Percentiles rank a stretch among this genome's conserved stretches.
These are phyloP conservation scores for Blennius ocellaris DNA, from an alignment of 2,113 vertebrate species.

Conservation along the genomic window DNA sequence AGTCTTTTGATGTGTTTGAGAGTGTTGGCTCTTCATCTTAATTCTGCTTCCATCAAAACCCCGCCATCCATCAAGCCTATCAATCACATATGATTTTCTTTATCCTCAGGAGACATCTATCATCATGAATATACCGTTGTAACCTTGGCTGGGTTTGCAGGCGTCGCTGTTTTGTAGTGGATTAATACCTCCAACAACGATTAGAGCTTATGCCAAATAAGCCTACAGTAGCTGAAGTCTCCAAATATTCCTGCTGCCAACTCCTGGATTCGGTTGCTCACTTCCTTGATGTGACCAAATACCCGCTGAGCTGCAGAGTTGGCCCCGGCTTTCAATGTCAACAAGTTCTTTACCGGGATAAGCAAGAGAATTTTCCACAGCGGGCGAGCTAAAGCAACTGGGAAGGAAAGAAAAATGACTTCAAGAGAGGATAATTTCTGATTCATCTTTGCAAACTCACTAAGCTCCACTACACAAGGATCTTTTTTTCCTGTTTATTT, in stretches of 20 bases:
- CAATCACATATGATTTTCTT: slow-evolving; percentile 13
- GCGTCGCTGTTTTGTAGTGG: slow-evolving; percentile 23
- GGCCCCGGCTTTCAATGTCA: slow-evolving; percentile 36
- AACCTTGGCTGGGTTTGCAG: slow-evolving; percentile 8
- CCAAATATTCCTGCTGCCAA: slow-evolving; percentile 26
- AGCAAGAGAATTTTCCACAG: slow-evolving; percentile 32
- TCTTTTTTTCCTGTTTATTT: background rate
- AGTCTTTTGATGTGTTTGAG: too few species aligned
- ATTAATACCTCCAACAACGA: slow-evolving; percentile 40
- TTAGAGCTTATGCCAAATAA: slow-evolving; percentile 55
- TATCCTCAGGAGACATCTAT: slow-evolving; percentile 34
- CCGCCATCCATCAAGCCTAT: background rate
- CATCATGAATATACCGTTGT: background rate
- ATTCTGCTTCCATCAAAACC: too few species aligned
- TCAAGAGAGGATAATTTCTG: background rate
- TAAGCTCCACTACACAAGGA: slow-evolving; percentile 7
- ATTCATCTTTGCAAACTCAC: slow-evolving; percentile 2
- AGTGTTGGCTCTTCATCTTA: too few species aligned
- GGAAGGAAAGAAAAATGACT: slow-evolving; percentile 2
- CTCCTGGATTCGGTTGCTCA: slow-evolving; percentile 34
- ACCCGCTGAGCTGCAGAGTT: slow-evolving; percentile 38
- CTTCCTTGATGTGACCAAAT: slow-evolving; percentile 22
- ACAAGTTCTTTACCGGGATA: slow-evolving; percentile 48
- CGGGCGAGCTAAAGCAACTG: slow-evolving; percentile 1
- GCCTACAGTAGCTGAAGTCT: slow-evolving; percentile 37